Evolutionary conservation across 1,140 invertebrate species (phyloP), one percentile per base, ranked within the genome.

Genomic region (Bombus superbus): DNA sequence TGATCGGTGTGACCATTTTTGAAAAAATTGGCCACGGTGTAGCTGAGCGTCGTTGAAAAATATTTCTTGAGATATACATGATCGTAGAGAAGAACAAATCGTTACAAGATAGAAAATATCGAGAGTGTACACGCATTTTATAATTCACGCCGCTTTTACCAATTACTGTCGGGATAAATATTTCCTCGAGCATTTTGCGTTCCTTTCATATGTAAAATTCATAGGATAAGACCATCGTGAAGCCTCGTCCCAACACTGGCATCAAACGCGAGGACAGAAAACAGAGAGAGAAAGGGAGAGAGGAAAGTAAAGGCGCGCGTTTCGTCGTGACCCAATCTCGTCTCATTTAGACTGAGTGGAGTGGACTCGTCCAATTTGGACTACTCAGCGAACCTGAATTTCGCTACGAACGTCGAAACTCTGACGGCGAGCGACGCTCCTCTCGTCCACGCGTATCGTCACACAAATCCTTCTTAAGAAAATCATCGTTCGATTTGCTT

Each of bases 291-390:
- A 25, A 62, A 42, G 42, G 47, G 38, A n/a, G n/a, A 71, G 53
- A 71, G 75, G 32, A 62, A 42, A 57, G 47, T 68, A 69, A 40
- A 47, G 64, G 81, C 32, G 38, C 64, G 15, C 35, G 74, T 83
- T 78, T 35, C 74, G n/a, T 69, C 82, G 75, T 40, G 44, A 78
- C 69, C 80, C 69, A 71, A 81, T 68, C 82, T 83, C 38, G 53
- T 78, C 44, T 78, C 75, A 78, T 78, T 66, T 83, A 35, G 74
- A 9, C 38, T 22, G 64, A 83, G 71, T 47, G 81, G 42, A 53
- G 62, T 53, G n/a, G 74, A 57, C 73, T 83, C 81, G 25, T 77
- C 81, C 75, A 68, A 83, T 83, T 83, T 83, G 47, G 44, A 22
- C 44, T 47, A 40, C 74, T 76, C 64, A 42, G 64, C 64, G 47